Evolutionary conservation across 2,797 vertebrate genomes (phyloP).

Genomic region (Myripristis jacobus): DNA sequence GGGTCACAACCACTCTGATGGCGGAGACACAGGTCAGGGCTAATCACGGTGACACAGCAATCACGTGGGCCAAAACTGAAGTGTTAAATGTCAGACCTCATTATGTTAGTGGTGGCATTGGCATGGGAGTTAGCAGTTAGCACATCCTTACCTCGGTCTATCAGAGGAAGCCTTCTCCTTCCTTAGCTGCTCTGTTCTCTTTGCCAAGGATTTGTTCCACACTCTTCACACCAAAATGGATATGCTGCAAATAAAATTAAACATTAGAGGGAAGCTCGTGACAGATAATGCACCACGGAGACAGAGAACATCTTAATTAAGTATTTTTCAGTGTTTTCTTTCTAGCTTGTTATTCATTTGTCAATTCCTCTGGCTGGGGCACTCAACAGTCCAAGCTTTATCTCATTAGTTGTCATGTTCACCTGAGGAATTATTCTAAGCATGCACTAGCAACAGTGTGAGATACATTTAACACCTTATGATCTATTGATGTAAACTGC

Average conservation of each 20-base stretch:
- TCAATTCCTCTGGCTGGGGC: too few relatives aligned
- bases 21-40: slow-evolving; percentile 61
- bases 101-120: slow-evolving; percentile 57
- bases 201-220: slow-evolving; percentile 53
- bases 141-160: slow-evolving; percentile 35
- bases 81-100: slow-evolving; percentile 70
- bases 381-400: too few relatives aligned
- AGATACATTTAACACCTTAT: too few relatives aligned
- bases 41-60: slow-evolving; percentile 74
- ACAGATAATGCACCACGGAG: not conserved
- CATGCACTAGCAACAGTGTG: too few relatives aligned
- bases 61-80: slow-evolving; percentile 52
- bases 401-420: too few relatives aligned
- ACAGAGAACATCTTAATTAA: slow-evolving; percentile 14
- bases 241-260: slow-evolving; percentile 32
- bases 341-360: slow-evolving; percentile 8
- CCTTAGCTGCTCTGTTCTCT: slow-evolving; percentile 19
- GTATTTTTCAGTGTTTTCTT: not conserved
- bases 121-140: slow-evolving; percentile 29
- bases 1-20: slow-evolving; percentile 59
- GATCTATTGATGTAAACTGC: too few relatives aligned
- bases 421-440: too few relatives aligned
- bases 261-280: slow-evolving; percentile 34
- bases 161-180: slow-evolving; percentile 13
- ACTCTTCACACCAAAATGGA: slow-evolving; percentile 31